Evolutionary conservation across 1,140 invertebrate species (phyloP).

Genomic region (Gryllus bimaculatus): DNA sequence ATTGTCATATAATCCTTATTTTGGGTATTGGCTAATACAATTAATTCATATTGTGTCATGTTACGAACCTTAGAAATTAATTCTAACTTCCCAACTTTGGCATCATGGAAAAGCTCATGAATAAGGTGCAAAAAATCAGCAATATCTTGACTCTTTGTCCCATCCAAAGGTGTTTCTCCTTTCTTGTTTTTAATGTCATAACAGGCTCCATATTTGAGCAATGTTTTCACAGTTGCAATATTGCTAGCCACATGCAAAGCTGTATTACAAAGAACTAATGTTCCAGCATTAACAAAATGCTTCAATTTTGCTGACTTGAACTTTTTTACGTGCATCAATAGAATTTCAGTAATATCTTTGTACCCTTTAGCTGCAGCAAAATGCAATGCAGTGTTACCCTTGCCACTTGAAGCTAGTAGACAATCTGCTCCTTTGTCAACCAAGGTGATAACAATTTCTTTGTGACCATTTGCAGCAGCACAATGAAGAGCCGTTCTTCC

Average conservation of each 20-base stretch:
- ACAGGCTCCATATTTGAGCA: background rate
- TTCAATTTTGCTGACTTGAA: background rate
- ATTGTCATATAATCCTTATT: background rate
- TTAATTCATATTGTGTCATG: background rate
- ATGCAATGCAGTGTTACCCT: background rate
- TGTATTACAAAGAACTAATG: background rate
- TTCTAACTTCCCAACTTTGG: background rate
- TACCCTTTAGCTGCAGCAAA: background rate
- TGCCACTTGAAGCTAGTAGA: background rate
- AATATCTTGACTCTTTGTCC: background rate
- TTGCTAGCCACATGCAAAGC: background rate
- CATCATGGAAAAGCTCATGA: background rate
- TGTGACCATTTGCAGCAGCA: conserved; percentile 22
- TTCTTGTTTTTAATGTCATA: background rate
- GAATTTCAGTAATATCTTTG: background rate
- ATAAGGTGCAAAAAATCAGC: background rate
- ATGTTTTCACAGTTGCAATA: background rate
- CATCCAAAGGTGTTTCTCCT: background rate
- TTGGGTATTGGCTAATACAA: background rate
- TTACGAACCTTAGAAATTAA: background rate
- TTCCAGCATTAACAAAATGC: background rate
- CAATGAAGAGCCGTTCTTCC: conserved; percentile 23
- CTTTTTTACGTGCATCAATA: background rate
- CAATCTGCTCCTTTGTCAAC: background rate
- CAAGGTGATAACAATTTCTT: conserved; percentile 13